Evolutionary conservation across 2,888 invertebrate genomes (phyloP), one percentile per base, ranked within the genome.

Genomic region (Hedychridium roseum): DNA sequence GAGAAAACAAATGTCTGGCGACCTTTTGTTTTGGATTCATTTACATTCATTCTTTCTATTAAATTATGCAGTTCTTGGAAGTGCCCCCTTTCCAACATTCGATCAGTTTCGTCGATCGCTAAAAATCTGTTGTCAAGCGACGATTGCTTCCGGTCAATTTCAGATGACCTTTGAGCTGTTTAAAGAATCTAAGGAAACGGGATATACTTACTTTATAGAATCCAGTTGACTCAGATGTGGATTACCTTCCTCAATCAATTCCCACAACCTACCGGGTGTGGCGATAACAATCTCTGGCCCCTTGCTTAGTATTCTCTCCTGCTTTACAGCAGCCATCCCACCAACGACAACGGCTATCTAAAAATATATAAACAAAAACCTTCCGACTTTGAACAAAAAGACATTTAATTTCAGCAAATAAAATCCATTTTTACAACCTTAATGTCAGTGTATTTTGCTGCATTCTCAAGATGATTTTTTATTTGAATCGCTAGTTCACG

Each of bases 1-100:
- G 98, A 99, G 81, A 97, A 98, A 0, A 99, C 92, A 73, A 98
- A 95, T 73, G 91, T 97, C 80, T 99, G 97, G 1, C 97, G 81
- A 23, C 82, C 70, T 39, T 82, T 80, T 14, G 83, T 80, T 28
- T 83, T 84, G 0, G 68, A 71, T 27, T 86, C 85, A 64, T 90
- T 88, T 9, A 81, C 80, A 77, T 97, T 96, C 3, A 98, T 81
- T 0, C 88, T 81, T 58, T 91, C 90, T 2, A 99, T 75, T 27
- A 99, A 80, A 9, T 88, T 85, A 15, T 90, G 86, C 1, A 99
- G 78, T 80, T 99, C 98, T 57, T 92, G 89, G 77, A 98, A 99
- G 76, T 99, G 98, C 0, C 95, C 95, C 60, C 88, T 89, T 75
- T 99, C 98, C 11, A 98, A 82, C 98, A 99, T 98, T 50, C 99